Evolutionary conservation across 2,797 vertebrate genomes (phyloP).

Genomic region (Decapterus maruadsi): DNA sequence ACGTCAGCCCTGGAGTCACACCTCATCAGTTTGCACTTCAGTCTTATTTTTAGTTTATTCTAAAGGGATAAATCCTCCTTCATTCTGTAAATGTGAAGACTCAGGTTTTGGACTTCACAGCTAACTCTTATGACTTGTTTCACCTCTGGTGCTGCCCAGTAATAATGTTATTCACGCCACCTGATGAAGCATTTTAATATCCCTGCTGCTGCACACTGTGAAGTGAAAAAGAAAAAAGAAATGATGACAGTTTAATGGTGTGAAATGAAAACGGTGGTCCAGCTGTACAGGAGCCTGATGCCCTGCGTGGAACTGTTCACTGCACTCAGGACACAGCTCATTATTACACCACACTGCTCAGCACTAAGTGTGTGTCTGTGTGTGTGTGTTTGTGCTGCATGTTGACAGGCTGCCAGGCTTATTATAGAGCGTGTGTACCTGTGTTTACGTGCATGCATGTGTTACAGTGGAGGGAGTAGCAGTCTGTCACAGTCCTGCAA

Average conservation of each 20-base stretch:
- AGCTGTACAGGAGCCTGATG: slow-evolving; percentile 6
- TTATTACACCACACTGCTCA: neutral
- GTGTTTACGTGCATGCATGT: slow-evolving; percentile 23
- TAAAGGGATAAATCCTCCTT: neutral
- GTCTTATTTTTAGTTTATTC: neutral
- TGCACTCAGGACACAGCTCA: slow-evolving; percentile 3
- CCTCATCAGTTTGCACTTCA: neutral
- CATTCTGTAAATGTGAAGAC: neutral
- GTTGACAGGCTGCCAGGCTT: slow-evolving; percentile 12
- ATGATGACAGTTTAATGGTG: slow-evolving; percentile 10
- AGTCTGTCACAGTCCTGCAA: slow-evolving; percentile 52
- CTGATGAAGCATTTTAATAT: slow-evolving; percentile 16
- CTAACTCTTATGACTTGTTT: neutral
- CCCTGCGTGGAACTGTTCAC: neutral
- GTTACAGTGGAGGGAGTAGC: slow-evolving; percentile 4
- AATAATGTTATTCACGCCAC: slow-evolving; percentile 12
- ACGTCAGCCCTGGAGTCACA: neutral
- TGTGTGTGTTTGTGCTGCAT: neutral
- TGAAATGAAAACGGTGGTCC: slow-evolving; percentile 1
- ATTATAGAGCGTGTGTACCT: slow-evolving; percentile 24
- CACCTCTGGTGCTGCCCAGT: neutral
- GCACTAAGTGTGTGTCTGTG: neutral
- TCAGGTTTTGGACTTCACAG: neutral
- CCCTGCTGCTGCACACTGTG: slow-evolving; percentile 3
- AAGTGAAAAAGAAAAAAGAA: too few species aligned